phyloP scores from a whole-genome alignment of 2,113 vertebrate species.

The Bubo bubo region DNA sequence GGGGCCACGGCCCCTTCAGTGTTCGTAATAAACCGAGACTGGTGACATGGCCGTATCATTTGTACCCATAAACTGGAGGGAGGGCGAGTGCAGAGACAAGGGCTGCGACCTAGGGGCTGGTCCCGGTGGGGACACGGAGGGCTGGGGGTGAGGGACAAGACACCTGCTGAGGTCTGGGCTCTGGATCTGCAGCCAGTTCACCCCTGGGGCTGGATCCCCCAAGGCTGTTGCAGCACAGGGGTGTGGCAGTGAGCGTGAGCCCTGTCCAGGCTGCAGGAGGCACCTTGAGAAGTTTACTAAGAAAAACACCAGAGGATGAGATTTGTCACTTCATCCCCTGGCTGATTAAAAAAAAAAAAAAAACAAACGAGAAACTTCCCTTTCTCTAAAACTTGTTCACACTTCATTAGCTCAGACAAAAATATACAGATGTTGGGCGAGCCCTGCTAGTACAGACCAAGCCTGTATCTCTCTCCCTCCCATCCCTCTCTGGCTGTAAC shows the following conservation, averaged over 20 bases:
- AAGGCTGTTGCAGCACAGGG: not conserved
- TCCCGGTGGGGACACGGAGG: rapidly evolving
- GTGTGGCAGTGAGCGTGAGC: not conserved
- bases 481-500: not conserved
- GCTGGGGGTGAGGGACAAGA: not conserved
- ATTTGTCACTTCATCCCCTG: not conserved
- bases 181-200: not conserved
- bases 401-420: conserved; percentile 37
- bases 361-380: not conserved
- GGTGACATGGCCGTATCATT: not conserved
- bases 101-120: not conserved
- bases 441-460: not conserved
- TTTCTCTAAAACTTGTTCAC: conserved; percentile 2
- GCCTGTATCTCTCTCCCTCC: not conserved
- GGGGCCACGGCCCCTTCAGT: not conserved
- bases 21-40: conserved; percentile 20
- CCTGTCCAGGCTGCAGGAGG: not conserved
- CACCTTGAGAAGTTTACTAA: not conserved
- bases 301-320: not conserved
- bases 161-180: not conserved
- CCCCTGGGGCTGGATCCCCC: rapidly evolving
- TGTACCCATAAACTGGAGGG: not conserved
- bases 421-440: not conserved
- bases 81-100: rapidly evolving
- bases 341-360: not conserved